phyloP scores from a whole-genome alignment of 2,888 invertebrate species.

The Agelastica alni region DNA sequence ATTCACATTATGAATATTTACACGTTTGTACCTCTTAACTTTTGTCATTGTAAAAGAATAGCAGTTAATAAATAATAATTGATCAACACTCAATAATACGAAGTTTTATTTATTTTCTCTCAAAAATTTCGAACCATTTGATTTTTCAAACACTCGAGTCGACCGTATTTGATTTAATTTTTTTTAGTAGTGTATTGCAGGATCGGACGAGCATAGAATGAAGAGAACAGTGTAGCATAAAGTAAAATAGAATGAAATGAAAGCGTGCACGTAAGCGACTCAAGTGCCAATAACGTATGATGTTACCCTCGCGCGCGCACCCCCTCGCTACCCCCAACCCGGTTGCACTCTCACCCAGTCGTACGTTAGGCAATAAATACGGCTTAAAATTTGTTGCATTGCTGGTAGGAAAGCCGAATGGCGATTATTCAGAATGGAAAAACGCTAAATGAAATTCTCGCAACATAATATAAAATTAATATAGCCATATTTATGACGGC shows the following conservation, averaged over 20 bases:
- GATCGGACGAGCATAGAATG: neutral
- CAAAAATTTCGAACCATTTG: too few species aligned
- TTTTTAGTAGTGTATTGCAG: neutral
- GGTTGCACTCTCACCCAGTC: neutral
- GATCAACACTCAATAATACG: too few species aligned
- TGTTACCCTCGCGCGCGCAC: conserved; percentile 9
- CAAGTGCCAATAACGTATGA: conserved; percentile 33
- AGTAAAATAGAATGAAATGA: conserved; percentile 7
- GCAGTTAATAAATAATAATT: too few species aligned
- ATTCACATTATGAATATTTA: too few species aligned
- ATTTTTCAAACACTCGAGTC: too few species aligned
- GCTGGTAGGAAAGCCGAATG: conserved; percentile 23
- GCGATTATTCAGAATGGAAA: conserved; percentile 39
- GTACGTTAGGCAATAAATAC: conserved; percentile 30
- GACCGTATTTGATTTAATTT: neutral
- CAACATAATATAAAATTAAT: conserved; percentile 58
- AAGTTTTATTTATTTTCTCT: too few species aligned
- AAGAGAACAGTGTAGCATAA: neutral
- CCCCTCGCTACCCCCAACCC: too few species aligned
- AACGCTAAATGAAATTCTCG: conserved; percentile 50
- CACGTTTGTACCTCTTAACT: too few species aligned
- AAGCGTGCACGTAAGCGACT: conserved; percentile 20
- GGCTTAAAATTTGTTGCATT: conserved; percentile 32
- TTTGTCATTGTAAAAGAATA: too few species aligned
- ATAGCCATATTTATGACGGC: conserved; percentile 58